phyloP scores from a whole-genome alignment of 2,797 vertebrate genomes.

The Etheostoma perlongum region DNA sequence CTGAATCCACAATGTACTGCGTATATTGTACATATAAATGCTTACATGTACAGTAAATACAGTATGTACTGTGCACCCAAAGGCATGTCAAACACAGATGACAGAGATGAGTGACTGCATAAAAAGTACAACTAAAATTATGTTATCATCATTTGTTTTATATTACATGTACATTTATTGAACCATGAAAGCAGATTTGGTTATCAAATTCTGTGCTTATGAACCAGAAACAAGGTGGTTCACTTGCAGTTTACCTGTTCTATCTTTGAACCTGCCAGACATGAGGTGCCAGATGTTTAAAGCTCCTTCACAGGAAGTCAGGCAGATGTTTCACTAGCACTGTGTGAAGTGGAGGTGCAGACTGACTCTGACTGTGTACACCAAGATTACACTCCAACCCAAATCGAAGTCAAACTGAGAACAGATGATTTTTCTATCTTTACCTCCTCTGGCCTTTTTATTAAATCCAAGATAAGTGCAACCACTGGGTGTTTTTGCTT shows the following conservation, averaged over 20 bases:
- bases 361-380: constrained; percentile 19
- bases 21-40: background rate
- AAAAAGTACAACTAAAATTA: background rate
- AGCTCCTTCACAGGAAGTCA: constrained; percentile 49
- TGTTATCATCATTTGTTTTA: constrained; percentile 4
- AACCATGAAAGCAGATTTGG: constrained; percentile 24
- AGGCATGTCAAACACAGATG: background rate
- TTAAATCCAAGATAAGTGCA: constrained; percentile 69
- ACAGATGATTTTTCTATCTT: constrained; percentile 64
- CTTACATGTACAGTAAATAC: constrained; percentile 4
- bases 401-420: constrained; percentile 22
- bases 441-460: constrained; percentile 50
- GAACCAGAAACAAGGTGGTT: constrained; percentile 32
- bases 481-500: constrained; percentile 44
- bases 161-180: constrained; percentile 25
- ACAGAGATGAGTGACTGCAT: background rate
- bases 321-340: constrained; percentile 61
- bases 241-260: constrained; percentile 60
- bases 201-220: constrained; percentile 24
- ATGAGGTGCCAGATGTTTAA: constrained; percentile 71
- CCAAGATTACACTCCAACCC: constrained; percentile 43
- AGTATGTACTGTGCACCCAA: background rate
- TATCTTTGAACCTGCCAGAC: constrained; percentile 53
- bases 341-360: constrained; percentile 28
- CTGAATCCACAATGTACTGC: constrained; percentile 23